Conservation (phyloP, 2,888 invertebrate species). For the Zaprionus bogoriensis region DNA sequence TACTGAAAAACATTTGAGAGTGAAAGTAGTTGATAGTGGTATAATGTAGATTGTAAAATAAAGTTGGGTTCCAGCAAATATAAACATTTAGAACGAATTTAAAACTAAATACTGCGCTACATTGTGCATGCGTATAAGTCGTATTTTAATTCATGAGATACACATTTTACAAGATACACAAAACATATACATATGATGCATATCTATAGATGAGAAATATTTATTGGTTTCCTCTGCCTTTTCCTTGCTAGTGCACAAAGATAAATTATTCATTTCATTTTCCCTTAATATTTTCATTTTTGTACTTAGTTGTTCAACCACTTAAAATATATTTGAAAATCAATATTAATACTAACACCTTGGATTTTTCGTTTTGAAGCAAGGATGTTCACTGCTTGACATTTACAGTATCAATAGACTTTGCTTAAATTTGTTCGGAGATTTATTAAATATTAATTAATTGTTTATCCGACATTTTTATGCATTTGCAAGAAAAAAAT, state of each 20-base stretch:
- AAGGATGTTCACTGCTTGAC: neutral
- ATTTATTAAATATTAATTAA: constrained; percentile 27
- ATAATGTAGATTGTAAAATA: no score
- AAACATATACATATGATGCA: neutral
- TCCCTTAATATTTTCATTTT: no score
- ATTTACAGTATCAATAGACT: constrained; percentile 1
- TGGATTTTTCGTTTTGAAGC: neutral
- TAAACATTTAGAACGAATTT: neutral
- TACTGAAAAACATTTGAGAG: no score
- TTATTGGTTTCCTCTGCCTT: no score
- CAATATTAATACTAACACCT: constrained; percentile 34
- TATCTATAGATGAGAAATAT: neutral
- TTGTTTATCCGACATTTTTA: constrained; percentile 54
- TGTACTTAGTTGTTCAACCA: neutral
- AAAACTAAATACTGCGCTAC: neutral
- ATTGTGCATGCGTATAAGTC: neutral
- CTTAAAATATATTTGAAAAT: constrained; percentile 28
- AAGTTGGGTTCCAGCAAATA: no score
- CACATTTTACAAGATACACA: constrained; percentile 46
- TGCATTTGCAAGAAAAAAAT: constrained; percentile 44
- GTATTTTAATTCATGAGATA: constrained; percentile 33
- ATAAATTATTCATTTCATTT: no score
- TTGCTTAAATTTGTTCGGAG: neutral
- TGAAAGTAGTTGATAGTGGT: no score
- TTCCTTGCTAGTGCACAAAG: no score